Evolutionary conservation across 2,888 invertebrate species (phyloP).

Genomic region (Eucera pruinosa): DNA sequence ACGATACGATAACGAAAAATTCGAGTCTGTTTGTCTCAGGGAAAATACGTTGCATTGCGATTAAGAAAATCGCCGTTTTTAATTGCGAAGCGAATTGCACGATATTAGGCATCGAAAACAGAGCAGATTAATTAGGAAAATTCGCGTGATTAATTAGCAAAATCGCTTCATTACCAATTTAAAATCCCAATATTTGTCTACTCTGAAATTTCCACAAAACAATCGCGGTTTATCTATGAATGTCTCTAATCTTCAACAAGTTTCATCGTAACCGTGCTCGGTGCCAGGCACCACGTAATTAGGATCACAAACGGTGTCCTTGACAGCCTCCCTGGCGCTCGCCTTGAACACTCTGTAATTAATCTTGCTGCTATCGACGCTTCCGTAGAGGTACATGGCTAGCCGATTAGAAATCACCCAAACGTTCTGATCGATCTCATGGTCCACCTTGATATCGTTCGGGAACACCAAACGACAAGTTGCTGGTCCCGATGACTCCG

Average conservation of each 20-base stretch:
- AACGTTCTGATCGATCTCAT: conserved; percentile 88
- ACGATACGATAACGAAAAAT: too few relatives aligned
- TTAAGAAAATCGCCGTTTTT: too few relatives aligned
- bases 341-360: conserved; percentile 91
- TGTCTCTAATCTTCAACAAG: conserved; percentile 74
- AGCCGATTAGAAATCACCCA: conserved; percentile 92
- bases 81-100: background rate
- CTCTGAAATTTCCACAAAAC: too few relatives aligned
- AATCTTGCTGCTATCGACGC: conserved; percentile 87
- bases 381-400: conserved; percentile 89
- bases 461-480: conserved; percentile 90
- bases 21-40: too few relatives aligned
- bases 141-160: background rate
- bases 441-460: conserved; percentile 92
- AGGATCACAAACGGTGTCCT: conserved; percentile 90
- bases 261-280: conserved; percentile 76
- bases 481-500: conserved; percentile 87
- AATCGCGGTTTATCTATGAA: too few relatives aligned
- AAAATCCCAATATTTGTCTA: too few relatives aligned
- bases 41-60: too few relatives aligned
- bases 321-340: conserved; percentile 87
- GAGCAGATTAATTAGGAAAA: background rate
- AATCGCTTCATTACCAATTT: too few relatives aligned
- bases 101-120: background rate
- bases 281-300: conserved; percentile 78